A percentile compares a stretch with the other conserved stretches of the same genome.
phyloP scores from a whole-genome alignment of 2,888 invertebrate genomes.

The Sinotaia quadrata region DNA sequence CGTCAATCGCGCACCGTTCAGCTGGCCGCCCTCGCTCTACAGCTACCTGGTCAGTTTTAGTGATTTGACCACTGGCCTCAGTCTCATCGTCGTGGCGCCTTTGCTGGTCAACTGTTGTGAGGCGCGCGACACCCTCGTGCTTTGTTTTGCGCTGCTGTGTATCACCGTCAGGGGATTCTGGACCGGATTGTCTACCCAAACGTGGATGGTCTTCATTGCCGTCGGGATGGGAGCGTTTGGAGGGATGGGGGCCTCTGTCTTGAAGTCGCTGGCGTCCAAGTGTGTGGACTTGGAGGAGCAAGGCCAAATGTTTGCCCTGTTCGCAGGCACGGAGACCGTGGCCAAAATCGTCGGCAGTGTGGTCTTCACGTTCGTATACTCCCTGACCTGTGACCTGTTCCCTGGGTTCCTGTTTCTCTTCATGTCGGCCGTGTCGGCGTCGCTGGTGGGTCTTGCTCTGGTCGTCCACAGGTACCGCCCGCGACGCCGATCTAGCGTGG shows the following conservation, averaged over 20 bases:
- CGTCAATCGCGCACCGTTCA: conserved; percentile 63
- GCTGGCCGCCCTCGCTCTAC: conserved; percentile 67
- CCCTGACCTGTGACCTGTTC: conserved; percentile 60
- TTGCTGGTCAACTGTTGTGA: conserved; percentile 57
- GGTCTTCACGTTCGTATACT: conserved; percentile 62
- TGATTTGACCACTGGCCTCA: conserved; percentile 69
- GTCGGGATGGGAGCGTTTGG: conserved; percentile 65
- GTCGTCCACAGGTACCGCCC: conserved; percentile 18
- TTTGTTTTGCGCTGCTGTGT: conserved; percentile 63
- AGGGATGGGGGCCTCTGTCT: conserved; percentile 66
- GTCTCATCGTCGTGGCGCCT: conserved; percentile 66
- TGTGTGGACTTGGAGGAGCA: conserved; percentile 66
- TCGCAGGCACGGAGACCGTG: conserved; percentile 67
- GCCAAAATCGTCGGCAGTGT: conserved; percentile 63
- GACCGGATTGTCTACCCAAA: conserved; percentile 55
- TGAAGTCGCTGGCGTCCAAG: conserved; percentile 68
- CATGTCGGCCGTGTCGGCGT: conserved; percentile 50
- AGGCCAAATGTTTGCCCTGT: conserved; percentile 68
- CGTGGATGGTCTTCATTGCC: conserved; percentile 66
- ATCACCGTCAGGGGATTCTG: conserved; percentile 58
- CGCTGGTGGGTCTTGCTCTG: background rate
- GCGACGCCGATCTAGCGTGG: conserved; percentile 7
- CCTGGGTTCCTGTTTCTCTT: conserved; percentile 62
- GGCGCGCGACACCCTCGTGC: conserved; percentile 61
- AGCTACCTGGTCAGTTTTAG: conserved; percentile 69